Base-by-base conservation (phyloP, 2,888 invertebrate species). In the Caenorhabditis sp. region DNA sequence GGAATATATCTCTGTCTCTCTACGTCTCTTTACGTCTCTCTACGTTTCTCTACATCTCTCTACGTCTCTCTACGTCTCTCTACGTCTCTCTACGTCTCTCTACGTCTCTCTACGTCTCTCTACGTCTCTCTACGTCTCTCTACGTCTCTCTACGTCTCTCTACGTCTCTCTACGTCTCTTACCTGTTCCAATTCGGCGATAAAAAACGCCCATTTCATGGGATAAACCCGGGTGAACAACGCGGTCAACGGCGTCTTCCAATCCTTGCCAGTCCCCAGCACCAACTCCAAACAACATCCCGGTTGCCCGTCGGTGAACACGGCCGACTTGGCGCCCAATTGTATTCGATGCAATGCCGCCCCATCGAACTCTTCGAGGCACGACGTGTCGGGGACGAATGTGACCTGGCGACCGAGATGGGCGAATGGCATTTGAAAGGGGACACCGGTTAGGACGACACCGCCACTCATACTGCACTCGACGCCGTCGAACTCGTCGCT, bases 401-500 rank as follows among this genome's bases (percentile, higher is more conserved):
- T 74, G 10, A 78, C 72, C 71, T 83, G 78, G 54, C 77, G 53
- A 53, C 83, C 83, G 23, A 83, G 59, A 63, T 80, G 74, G 1
- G 71, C 53, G 43, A 83, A 78, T 12, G 80, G 66, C 61, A 78
- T 70, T 59, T 72, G 56, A 63, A 82, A 84, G 1, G 84, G 84
- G 17, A 69, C 62, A 31, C 73, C 71, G 12, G 80, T 74, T 20
- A 84, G 67, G 31, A 81, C 83, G n/a, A 84, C 83, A 21, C 84
- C 84, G 0, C 80, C 69, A 7, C 77, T 81, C 76, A 83, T 75
- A 59, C 77, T 78, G 63, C 84, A 83, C 36, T 84, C 84, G 25
- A 84, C 80, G 7, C 77, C 78, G 23, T 80, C 79, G 63, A 84
- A 82, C 14, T 64, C 68, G 26, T 77, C 78, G 26, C 73, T 76